These are phyloP conservation scores for Ataeniobius toweri DNA, from an alignment of 2,797 vertebrate species.

Conservation along the genomic window DNA sequence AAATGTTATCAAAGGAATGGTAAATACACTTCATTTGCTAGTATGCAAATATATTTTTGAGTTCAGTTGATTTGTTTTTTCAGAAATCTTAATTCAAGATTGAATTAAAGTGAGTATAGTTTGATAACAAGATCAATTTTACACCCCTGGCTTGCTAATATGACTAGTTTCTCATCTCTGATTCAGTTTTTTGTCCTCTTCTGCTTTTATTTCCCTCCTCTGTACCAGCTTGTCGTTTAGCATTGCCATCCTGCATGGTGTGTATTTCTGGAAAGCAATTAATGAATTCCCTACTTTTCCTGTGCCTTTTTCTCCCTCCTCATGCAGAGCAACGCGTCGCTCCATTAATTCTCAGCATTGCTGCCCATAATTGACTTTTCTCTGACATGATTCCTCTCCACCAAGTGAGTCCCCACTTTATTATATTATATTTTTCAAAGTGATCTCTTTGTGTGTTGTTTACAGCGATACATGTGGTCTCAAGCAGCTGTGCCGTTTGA, in stretches of 20 bases:
- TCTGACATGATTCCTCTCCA: constrained; percentile 82
- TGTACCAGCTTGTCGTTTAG: constrained; percentile 78
- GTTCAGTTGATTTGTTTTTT: constrained; percentile 3
- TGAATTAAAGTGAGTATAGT: neutral
- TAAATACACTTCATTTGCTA: neutral
- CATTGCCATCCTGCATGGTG: constrained; percentile 50
- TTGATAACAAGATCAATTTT: constrained; percentile 3
- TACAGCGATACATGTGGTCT: constrained; percentile 58
- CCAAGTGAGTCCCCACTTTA: constrained; percentile 75
- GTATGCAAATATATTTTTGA: neutral
- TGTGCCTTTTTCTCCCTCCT: constrained; percentile 69
- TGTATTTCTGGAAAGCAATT: constrained; percentile 81
- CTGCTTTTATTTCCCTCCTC: constrained; percentile 63
- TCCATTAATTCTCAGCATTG: constrained; percentile 84
- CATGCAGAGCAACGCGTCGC: constrained; percentile 82
- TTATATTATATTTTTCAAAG: constrained; percentile 67
- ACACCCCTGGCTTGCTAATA: constrained; percentile 6
- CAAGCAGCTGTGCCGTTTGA: constrained; percentile 47
- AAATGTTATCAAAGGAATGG: neutral
- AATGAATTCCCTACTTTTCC: constrained; percentile 71
- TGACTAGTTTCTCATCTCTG: constrained; percentile 44
- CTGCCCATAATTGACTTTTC: constrained; percentile 84
- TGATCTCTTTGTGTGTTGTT: constrained; percentile 72
- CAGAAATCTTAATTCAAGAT: neutral
- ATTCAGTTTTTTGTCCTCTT: constrained; percentile 61